Evolutionary conservation across 2,113 vertebrate genomes (phyloP), one percentile per base, ranked within the genome.

Genomic region (Entosphenus tridentatus): DNA sequence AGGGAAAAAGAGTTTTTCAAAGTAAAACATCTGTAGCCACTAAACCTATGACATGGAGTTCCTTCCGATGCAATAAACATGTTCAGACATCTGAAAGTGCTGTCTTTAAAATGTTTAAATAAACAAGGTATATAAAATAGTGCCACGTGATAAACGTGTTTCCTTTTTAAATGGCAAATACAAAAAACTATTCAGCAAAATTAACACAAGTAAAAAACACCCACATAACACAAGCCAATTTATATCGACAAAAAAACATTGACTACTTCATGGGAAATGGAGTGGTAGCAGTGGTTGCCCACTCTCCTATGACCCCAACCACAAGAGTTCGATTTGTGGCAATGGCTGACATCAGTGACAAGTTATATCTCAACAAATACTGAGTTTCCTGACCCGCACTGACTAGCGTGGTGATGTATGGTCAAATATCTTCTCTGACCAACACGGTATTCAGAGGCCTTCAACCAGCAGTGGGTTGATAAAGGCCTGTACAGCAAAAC

Each of bases 141-240:
- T 39, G 39, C 39, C 39, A 39, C 39, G 6, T 39, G 39, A 39
- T 5, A 39, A 39, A 39, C 39, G 39, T 39, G 6, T 39, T 39
- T 7, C 39, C 6, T 39, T 39, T 39, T 39, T 39, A 39, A 39
- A 39, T 7, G 39, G 39, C 6, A 39, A 75, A 62, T 70, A 56
- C 12, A 76, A 76, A 67, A 67, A 71, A 55, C 9, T 21, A 56
- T 10, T 14, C 39, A n/a, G 65, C 67, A 56, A 55, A 70, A 57
- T 55, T 54, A 21, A 56, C 13, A 16, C 56, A 16, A 13, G 21
- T 54, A 56, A 69, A 14, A 55, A 8, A 17, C 12, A 13, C 12
- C 9, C 56, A 55, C 8, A 7, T 57, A 56, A 16, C 67, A 17
- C 7, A 70, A 67, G 21, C 10, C 7, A 67, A 16, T 57, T 13